Percentiles rank a stretch among this genome's conserved stretches.
These are phyloP conservation scores for Choloepus didactylus DNA, from an alignment of 2,797 vertebrate genomes.

Conservation along the genomic window DNA sequence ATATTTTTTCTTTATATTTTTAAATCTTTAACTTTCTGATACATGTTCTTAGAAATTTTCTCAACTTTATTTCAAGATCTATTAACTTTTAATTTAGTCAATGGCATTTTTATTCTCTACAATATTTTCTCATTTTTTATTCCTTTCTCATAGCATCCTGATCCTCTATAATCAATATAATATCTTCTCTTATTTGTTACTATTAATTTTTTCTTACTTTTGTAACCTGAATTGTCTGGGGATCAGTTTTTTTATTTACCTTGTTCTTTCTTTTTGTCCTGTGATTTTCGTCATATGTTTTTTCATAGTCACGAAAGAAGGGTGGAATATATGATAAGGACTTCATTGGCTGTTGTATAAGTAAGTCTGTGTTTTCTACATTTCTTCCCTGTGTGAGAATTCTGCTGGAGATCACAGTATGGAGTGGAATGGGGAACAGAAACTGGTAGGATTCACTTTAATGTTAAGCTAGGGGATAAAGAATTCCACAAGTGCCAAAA, in stretches of 20 bases:
- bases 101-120: background rate
- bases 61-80: slow-evolving; percentile 54
- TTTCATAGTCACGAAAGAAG: background rate
- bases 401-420: background rate
- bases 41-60: background rate
- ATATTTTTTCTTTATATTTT: slow-evolving; percentile 64
- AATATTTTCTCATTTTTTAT: background rate
- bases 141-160: background rate
- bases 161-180: background rate
- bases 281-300: background rate
- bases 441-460: background rate
- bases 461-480: background rate
- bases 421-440: background rate
- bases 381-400: background rate
- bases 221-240: background rate
- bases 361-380: background rate
- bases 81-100: slow-evolving; percentile 24
- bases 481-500: background rate
- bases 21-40: slow-evolving; percentile 56
- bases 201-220: slow-evolving; percentile 1
- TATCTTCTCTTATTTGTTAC: background rate
- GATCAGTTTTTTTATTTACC: background rate
- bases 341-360: background rate
- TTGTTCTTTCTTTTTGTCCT: slow-evolving; percentile 15
- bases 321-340: background rate